Base-by-base conservation (phyloP, 2,113 vertebrate species). In the Poecile atricapillus region DNA sequence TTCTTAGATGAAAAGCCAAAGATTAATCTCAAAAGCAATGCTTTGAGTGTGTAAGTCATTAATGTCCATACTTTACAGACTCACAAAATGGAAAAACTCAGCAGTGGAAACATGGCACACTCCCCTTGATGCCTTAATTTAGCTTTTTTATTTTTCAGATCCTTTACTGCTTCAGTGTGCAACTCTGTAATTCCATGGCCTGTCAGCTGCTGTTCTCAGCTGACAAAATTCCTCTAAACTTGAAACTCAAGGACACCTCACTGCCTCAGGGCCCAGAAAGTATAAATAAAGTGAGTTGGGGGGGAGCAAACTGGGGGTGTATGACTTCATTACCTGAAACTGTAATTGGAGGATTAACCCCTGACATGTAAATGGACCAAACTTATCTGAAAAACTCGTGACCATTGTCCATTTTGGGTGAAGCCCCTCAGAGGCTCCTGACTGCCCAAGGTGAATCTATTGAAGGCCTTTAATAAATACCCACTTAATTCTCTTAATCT, bases 31-130 rank as follows among this genome's bases (percentile, higher is more conserved):
- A 43, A 56, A 11, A 39, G 53, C 6, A 47, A 50, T 10, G 53
- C 22, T 80, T n/a, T 28, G 20, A 30, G 41, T 19, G 8, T 10
- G 0, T 1, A 2, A 13, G 15, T 5, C 39, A 22, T 7, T 50
- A 5, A 19, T 13, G 39, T 13, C 18, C 15, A 0, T 1, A 62
- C 60, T 69, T 65, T 52, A 18, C 19, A 44, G 23, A n/a, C 2
- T 30, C 20, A 62, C 18, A 73, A 68, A 31, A n/a, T 9, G 12
- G 25, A 8, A 20, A 31, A 22, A 8, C 17, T 41, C 17, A 18
- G 6, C 63, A 55, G 9, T 37, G 39, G 37, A 8, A 76, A 62
- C 35, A 8, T 18, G 8, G 68, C 7, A 37, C 3, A 0, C 8
- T 41, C 19, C 33, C 41, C 53, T 0, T 11, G 19, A 30, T 44